A percentile compares a stretch with the other conserved stretches of the same genome.
These are phyloP conservation scores for Micronycteris hirsuta DNA, from an alignment of 2,113 vertebrate genomes.

Conservation along the genomic window DNA sequence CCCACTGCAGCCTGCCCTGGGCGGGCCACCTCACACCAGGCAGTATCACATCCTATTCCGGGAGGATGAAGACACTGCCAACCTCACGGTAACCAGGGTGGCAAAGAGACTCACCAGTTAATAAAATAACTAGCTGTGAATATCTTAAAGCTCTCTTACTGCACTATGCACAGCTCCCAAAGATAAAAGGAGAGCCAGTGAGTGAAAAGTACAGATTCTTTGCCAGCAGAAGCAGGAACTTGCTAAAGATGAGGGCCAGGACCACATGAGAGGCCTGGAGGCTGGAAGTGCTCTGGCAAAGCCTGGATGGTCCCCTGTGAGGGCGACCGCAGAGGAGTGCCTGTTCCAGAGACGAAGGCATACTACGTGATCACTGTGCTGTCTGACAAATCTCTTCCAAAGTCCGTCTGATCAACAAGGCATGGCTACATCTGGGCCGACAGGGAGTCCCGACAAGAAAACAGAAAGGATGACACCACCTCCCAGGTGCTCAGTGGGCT, in stretches of 20 bases:
- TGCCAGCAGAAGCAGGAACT: neutral
- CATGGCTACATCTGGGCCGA: neutral
- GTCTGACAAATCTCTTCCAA: neutral
- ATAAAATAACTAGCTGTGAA: neutral
- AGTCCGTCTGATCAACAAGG: neutral
- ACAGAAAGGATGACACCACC: neutral
- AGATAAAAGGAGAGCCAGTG: neutral
- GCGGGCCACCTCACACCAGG: neutral
- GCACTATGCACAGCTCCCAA: neutral
- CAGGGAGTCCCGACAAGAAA: neutral
- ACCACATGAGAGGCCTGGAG: neutral
- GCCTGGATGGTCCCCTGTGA: neutral
- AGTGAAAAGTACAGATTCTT: neutral
- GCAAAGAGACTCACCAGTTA: neutral
- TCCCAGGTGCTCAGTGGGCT: neutral
- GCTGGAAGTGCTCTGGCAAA: neutral
- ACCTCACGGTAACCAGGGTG: neutral
- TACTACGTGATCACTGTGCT: fast-evolving
- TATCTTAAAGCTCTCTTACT: neutral
- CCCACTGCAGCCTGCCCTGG: neutral
- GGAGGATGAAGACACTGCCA: neutral
- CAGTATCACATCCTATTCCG: neutral
- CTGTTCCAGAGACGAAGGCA: neutral
- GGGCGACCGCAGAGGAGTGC: neutral
- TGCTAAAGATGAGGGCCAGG: neutral